phyloP scores from a whole-genome alignment of 2,113 vertebrate genomes.

The Piaya cayana region DNA sequence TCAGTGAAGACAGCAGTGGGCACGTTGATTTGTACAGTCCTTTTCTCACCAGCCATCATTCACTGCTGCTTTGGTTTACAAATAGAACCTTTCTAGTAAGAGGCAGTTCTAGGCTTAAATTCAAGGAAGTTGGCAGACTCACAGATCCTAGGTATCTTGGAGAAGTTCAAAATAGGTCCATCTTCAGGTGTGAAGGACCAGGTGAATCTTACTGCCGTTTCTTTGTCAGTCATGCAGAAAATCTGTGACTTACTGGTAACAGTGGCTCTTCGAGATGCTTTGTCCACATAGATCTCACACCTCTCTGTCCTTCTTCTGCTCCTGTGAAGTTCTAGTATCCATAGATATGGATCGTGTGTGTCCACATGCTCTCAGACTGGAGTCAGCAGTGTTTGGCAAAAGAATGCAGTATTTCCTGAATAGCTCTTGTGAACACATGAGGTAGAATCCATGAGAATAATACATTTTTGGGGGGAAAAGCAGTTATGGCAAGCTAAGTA shows the following conservation, averaged over 20 bases:
- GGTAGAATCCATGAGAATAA: background rate
- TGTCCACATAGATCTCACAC: background rate
- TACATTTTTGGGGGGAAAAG: background rate
- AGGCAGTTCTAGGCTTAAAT: background rate
- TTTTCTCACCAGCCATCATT: background rate
- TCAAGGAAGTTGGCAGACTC: background rate
- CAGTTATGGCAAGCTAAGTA: background rate
- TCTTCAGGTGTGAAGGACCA: background rate
- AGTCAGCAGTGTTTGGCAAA: background rate
- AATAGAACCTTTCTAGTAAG: background rate
- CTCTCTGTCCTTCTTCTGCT: background rate
- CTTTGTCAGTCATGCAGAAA: background rate
- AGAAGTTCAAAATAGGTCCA: background rate
- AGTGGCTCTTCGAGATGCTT: background rate
- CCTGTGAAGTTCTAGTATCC: background rate
- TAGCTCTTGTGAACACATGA: background rate
- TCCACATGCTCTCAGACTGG: background rate
- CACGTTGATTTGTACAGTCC: background rate
- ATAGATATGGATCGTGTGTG: background rate
- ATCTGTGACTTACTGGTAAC: background rate
- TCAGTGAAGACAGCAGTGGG: background rate
- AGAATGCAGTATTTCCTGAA: background rate
- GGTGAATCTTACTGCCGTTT: background rate
- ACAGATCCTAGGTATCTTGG: background rate
- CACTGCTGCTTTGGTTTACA: background rate